phyloP scores from a whole-genome alignment of 2,888 invertebrate species.

The Acleris holmiana region DNA sequence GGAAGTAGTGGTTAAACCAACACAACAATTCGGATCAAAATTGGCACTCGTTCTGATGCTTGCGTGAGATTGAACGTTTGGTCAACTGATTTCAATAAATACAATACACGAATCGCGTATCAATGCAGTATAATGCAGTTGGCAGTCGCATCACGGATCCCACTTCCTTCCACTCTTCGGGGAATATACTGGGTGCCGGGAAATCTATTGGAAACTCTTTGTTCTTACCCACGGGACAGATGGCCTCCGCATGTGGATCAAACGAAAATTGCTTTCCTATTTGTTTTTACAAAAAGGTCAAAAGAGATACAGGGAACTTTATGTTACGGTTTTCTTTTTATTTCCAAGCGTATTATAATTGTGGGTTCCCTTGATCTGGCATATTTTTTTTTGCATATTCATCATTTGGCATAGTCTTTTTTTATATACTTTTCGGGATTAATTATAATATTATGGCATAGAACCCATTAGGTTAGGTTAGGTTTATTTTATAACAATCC shows the following conservation, averaged over 20 bases:
- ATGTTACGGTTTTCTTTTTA: too few relatives aligned
- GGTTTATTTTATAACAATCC: too few relatives aligned
- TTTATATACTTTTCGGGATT: too few relatives aligned
- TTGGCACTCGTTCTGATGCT: background rate
- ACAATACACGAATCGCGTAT: constrained; percentile 20
- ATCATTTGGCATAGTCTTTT: too few relatives aligned
- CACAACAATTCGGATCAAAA: background rate
- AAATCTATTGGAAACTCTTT: constrained; percentile 44
- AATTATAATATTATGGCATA: too few relatives aligned
- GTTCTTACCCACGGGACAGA: constrained; percentile 23
- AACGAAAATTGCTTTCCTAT: background rate
- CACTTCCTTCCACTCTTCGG: constrained; percentile 73
- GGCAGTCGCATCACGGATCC: constrained; percentile 60
- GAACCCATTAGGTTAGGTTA: too few relatives aligned
- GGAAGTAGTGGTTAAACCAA: too few relatives aligned
- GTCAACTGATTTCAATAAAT: constrained; percentile 23
- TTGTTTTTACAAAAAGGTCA: too few relatives aligned
- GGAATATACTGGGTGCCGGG: constrained; percentile 52
- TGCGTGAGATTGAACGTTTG: background rate
- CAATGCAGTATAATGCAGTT: constrained; percentile 39
- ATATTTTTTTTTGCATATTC: too few relatives aligned
- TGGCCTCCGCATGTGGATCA: constrained; percentile 11
- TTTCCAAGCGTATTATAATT: too few relatives aligned
- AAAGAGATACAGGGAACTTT: too few relatives aligned
- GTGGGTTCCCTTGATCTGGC: too few relatives aligned